phyloP scores from a whole-genome alignment of 2,888 invertebrate genomes.

The Epirrita christyi region DNA sequence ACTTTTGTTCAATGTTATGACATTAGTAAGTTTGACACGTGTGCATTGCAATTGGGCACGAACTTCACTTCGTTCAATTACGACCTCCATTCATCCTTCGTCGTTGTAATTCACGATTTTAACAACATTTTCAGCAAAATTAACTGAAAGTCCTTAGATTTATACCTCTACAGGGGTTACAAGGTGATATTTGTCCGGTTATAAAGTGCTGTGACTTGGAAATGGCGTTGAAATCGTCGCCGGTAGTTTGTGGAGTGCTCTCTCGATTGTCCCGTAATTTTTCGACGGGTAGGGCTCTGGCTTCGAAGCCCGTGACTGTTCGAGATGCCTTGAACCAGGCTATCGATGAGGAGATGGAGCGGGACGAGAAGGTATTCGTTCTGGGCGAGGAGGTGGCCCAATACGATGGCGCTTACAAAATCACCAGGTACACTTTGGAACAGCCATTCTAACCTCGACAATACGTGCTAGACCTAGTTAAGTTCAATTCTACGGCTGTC shows the following conservation, averaged over 20 bases:
- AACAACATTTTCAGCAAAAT: constrained; percentile 60
- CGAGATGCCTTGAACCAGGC: constrained; percentile 98
- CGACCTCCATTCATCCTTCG: constrained; percentile 84
- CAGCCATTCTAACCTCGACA: constrained; percentile 37
- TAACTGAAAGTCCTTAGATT: constrained; percentile 40
- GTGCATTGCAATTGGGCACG: too few species aligned
- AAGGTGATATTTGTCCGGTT: constrained; percentile 47
- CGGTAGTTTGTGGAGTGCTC: constrained; percentile 64
- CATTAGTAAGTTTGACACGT: too few species aligned
- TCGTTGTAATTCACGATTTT: constrained; percentile 53
- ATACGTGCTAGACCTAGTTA: background rate
- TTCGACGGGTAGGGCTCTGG: constrained; percentile 68
- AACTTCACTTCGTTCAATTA: too few species aligned
- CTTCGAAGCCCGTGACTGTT: constrained; percentile 92
- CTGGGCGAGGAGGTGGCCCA: constrained; percentile 99
- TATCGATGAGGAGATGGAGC: constrained; percentile 97
- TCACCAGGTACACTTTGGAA: constrained; percentile 82
- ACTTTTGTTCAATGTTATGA: too few species aligned
- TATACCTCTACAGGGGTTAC: constrained; percentile 46
- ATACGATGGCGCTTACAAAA: constrained; percentile 99
- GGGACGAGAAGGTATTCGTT: constrained; percentile 95
- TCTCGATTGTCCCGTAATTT: constrained; percentile 68
- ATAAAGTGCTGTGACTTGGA: constrained; percentile 53
- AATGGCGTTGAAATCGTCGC: constrained; percentile 81
- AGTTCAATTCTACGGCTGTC: background rate